phyloP scores from a whole-genome alignment of 2,113 vertebrate species.

The Dipodomys spectabilis region DNA sequence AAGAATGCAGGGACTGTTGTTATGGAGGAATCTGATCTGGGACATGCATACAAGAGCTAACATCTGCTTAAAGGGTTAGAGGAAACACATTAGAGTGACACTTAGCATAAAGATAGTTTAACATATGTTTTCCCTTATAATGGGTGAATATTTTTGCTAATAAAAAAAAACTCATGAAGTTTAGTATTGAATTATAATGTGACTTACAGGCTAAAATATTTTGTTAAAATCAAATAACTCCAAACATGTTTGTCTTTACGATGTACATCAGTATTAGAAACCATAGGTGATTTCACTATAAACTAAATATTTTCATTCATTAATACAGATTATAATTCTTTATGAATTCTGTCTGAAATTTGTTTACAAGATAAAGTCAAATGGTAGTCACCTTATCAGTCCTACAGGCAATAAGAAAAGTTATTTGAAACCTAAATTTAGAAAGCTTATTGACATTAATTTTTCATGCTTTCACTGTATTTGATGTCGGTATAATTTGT shows the following conservation, averaged over 20 bases:
- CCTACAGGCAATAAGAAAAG: background rate
- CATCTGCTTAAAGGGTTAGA: constrained; percentile 4
- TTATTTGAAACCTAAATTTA: constrained; percentile 19
- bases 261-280: background rate
- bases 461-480: background rate
- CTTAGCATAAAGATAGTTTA: background rate
- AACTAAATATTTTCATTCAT: background rate
- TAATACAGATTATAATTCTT: background rate
- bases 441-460: background rate
- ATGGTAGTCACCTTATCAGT: background rate
- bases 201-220: background rate
- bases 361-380: constrained; percentile 7
- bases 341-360: background rate
- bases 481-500: too few species aligned
- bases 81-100: background rate
- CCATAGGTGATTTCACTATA: background rate
- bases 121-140: background rate
- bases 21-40: too few species aligned
- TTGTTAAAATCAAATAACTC: constrained; percentile 24
- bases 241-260: background rate
- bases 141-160: background rate
- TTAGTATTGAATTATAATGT: background rate
- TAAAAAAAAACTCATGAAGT: background rate
- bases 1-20: background rate
- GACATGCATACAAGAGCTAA: background rate